phyloP scores from a whole-genome alignment of 2,113 vertebrate genomes.

The Ascaphus truei region DNA sequence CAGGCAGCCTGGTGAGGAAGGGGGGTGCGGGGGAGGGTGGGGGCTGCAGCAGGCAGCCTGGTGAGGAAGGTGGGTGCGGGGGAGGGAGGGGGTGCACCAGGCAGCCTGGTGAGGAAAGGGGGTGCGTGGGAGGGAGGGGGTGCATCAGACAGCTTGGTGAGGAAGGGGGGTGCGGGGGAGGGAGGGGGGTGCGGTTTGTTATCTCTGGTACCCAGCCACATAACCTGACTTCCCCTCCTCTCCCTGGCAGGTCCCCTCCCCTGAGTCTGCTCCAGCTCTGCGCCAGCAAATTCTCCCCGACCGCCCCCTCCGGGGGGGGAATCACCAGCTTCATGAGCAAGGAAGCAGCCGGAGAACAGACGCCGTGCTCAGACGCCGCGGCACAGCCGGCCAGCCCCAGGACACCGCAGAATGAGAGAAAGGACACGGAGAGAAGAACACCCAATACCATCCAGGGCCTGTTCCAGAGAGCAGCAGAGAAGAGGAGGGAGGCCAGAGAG shows the following conservation, averaged over 20 bases:
- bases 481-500: conserved; percentile 55
- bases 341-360: conserved; percentile 54
- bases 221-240: background rate
- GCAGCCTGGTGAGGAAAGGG: too few species aligned
- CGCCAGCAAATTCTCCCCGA: conserved; percentile 77
- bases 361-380: background rate
- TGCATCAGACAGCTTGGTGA: too few species aligned
- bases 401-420: conserved; percentile 35
- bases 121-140: too few species aligned
- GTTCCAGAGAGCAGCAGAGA: conserved; percentile 75
- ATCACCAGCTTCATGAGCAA: conserved; percentile 75
- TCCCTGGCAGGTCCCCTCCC: conserved; percentile 76
- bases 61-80: too few species aligned
- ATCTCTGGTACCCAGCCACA: too few species aligned
- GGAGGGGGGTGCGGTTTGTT: too few species aligned
- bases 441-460: conserved; percentile 69
- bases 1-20: too few species aligned
- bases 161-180: too few species aligned
- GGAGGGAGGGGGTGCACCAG: too few species aligned
- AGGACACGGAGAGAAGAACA: conserved; percentile 38
- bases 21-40: too few species aligned
- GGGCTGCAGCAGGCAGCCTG: too few species aligned
- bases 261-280: conserved; percentile 79
- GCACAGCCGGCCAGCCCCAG: background rate
- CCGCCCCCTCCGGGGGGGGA: conserved; percentile 56